Evolutionary conservation across 2,888 invertebrate genomes (phyloP).

Genomic region (Nematopogon swammerdamellus): DNA sequence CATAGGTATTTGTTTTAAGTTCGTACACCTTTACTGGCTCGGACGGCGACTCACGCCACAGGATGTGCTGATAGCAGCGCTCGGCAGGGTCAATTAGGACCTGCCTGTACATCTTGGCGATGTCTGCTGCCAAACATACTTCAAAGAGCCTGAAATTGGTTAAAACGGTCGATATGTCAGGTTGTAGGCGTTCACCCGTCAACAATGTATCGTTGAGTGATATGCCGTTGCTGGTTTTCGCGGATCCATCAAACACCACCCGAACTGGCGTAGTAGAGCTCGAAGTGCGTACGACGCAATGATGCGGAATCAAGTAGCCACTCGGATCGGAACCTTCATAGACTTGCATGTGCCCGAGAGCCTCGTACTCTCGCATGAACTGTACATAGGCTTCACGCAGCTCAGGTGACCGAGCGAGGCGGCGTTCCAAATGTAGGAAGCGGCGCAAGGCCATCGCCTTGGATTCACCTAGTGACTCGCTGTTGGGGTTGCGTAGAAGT

Average conservation of each 20-base stretch:
- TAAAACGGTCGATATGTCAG: slow-evolving; percentile 3
- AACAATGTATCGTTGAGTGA: slow-evolving; percentile 5
- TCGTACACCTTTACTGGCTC: not conserved
- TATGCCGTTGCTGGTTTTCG: not conserved
- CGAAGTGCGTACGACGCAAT: slow-evolving; percentile 5
- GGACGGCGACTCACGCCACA: not conserved
- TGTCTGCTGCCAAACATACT: not conserved
- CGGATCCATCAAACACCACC: slow-evolving; percentile 7
- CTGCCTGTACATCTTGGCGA: not conserved
- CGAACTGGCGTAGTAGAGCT: slow-evolving; percentile 4
- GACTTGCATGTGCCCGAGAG: slow-evolving; percentile 6
- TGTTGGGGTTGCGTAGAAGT: not conserved
- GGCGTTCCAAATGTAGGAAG: not conserved
- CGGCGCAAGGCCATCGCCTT: not conserved
- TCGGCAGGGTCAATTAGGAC: not conserved
- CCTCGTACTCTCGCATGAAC: slow-evolving; percentile 6
- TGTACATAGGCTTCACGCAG: not conserved
- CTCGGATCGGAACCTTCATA: not conserved
- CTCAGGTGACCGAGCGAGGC: not conserved
- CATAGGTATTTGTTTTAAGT: not conserved
- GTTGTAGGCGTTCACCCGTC: slow-evolving; percentile 4
- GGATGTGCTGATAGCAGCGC: not conserved
- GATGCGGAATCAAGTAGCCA: slow-evolving; percentile 4
- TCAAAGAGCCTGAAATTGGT: slow-evolving; percentile 4
- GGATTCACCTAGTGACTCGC: not conserved